These are phyloP conservation scores for Metridium senile DNA, from an alignment of 92 coral and sea anemone genomes.

Conservation along the genomic window DNA sequence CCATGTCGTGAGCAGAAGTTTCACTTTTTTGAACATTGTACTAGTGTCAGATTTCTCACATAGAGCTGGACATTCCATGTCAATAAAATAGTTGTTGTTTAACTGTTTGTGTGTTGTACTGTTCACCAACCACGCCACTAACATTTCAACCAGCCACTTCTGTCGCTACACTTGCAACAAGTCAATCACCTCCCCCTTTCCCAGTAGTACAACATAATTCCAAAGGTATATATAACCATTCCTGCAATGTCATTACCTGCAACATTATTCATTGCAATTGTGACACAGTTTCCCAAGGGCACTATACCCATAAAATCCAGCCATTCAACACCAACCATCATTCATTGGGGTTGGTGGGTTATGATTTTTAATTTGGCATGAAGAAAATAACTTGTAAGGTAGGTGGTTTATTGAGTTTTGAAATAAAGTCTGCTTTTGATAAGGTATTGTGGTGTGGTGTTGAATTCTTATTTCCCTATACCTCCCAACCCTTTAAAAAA, in stretches of 20 bases:
- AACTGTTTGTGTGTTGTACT: constrained; percentile 14
- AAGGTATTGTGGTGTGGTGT: not conserved
- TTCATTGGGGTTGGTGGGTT: not conserved
- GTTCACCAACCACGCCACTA: not conserved
- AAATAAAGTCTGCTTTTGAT: constrained; percentile 11
- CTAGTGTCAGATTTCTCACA: not conserved
- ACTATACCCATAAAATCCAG: not conserved
- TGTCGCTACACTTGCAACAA: too few species aligned
- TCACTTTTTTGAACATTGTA: not conserved
- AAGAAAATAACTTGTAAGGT: not conserved
- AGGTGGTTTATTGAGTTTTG: constrained; percentile 11
- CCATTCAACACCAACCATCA: not conserved
- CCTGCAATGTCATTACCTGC: too few species aligned
- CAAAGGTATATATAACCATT: too few species aligned
- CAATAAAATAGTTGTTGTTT: constrained; percentile 15
- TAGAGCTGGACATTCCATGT: not conserved
- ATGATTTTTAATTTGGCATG: not conserved
- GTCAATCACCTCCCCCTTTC: too few species aligned
- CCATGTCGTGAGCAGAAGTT: not conserved
- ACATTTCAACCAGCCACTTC: not conserved
- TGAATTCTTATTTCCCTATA: not conserved
- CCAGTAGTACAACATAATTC: too few species aligned
- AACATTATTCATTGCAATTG: too few species aligned
- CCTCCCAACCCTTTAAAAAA: not conserved
- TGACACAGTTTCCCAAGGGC: constrained; percentile 8